Conservation (phyloP, 2,113 vertebrate genomes). For the Ceuthmochares aereus region DNA sequence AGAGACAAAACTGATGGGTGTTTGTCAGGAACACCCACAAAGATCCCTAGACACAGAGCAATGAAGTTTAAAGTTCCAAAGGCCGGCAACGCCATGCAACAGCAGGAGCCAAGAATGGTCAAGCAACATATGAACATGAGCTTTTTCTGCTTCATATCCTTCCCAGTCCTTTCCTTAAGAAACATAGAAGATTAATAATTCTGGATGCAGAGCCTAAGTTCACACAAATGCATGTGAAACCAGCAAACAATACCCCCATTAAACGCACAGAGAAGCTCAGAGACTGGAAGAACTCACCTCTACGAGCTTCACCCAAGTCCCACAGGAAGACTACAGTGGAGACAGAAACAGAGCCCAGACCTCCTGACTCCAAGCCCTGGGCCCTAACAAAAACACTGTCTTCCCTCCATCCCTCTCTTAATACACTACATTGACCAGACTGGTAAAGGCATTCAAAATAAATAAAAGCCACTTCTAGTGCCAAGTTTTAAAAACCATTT, state of each 20-base stretch:
- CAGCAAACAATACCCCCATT: neutral
- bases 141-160: constrained; percentile 36
- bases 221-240: neutral
- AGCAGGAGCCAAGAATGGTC: neutral
- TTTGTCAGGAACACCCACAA: constrained; percentile 61
- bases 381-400: constrained; percentile 46
- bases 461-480: neutral
- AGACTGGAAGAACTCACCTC: constrained; percentile 34
- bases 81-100: neutral
- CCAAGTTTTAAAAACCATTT: constrained; percentile 69
- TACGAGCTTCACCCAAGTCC: constrained; percentile 50
- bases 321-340: neutral
- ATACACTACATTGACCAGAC: constrained; percentile 53
- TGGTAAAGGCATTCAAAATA: constrained; percentile 62
- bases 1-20: neutral
- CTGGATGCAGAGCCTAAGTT: neutral
- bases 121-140: neutral
- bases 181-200: neutral
- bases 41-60: constrained; percentile 36
- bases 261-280: neutral
- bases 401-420: constrained; percentile 39
- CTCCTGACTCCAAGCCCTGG: constrained; percentile 39
- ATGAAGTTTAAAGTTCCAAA: constrained; percentile 42
- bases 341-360: constrained; percentile 62
- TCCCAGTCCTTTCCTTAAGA: neutral